Base-by-base conservation (phyloP, 64 coral and sea anemone genomes). In the Montipora cactus region DNA sequence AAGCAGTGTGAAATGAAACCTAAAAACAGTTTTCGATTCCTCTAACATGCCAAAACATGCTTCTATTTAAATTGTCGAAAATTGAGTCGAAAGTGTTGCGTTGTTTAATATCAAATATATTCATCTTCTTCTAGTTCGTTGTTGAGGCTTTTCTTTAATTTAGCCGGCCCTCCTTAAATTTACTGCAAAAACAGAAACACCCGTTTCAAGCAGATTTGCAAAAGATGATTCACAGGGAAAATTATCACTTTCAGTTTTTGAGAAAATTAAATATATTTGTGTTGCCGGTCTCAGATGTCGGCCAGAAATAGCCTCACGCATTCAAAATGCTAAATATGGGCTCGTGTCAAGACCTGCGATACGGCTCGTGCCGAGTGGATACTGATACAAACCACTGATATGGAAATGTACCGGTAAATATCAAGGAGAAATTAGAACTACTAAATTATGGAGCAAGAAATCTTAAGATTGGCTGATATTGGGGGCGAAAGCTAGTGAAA, bases 211-310 rank as follows among this genome's bases (percentile, higher is more conserved):
- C 72, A 4, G 72, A 47, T 49, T 50, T 4, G 44, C 7, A 7
- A 19, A 19, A 18, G 46, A 78, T 78, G 44, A 77, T 77, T 16
- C 75, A 47, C 14, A 49, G 11, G 46, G 16, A 49, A 45, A 49
- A 78, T 16, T 49, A 78, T 51, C 76, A 78, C 7, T 78, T 78
- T 49, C 19, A 11, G 13, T 50, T 6, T 48, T 50, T 50, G 46
- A 78, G 76, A 78, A 76, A 78, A 78, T 49, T 18, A 78, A 78
- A 50, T 78, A 78, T 78, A 78, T 78, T 78, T 48, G 21, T 49
- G 47, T 18, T 49, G 37, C 15, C 44, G 28, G 75, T 47, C 46
- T 44, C 74, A 46, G 25, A 7, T 46, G 74, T 71, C 19, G 0
- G 18, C 18, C 74, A 46, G 74, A 76, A 44, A 46, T 76, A 44